Evolutionary conservation across 2,113 vertebrate genomes (phyloP), one percentile per base, ranked within the genome.

Genomic region (Alligator mississippiensis): DNA sequence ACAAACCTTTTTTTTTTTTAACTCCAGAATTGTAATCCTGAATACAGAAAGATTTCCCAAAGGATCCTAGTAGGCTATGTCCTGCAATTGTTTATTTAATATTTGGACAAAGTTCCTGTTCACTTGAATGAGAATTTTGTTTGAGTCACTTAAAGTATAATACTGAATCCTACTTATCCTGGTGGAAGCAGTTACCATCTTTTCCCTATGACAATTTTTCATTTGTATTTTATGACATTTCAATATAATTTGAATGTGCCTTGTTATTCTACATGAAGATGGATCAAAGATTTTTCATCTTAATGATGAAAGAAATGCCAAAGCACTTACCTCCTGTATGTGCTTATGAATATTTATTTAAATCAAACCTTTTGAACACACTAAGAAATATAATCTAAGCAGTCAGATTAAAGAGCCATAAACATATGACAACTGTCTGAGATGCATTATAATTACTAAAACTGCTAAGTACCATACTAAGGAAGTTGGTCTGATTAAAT

Each of bases 311-410:
- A 93, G 55, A 90, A 84, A 68, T 7, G 14, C 5, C 9, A 47
- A 75, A 82, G 22, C 57, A 54, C 5, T 84, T 75, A 7, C 16
- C 11, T 78, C 19, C 14, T 87, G 84, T 68, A 47, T 85, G 80
- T 90, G 21, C 9, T 84, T 82, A 64, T 85, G 38, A 95, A 87
- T 94, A 27, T 6, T 7, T 66, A 61, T 89, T 88, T 77, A 91
- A 57, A 63, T 88, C 28, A 87, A 74, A 83, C 58, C 9, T 85
- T 13, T 78, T 75, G 79, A 79, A 30, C 63, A 63, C 38, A 70
- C n/a, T 77, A 59, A 77, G 60, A 54, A 92, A 62, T 87, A 25
- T 7, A 90, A 89, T 54, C 63, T 24, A 82, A 10, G 6, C 27
- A 83, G n/a, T 74, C 89, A 88, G 30, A 90, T 90, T 60, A 85